Conservation (phyloP, 2,113 vertebrate species). For the Scophthalmus maximus region DNA sequence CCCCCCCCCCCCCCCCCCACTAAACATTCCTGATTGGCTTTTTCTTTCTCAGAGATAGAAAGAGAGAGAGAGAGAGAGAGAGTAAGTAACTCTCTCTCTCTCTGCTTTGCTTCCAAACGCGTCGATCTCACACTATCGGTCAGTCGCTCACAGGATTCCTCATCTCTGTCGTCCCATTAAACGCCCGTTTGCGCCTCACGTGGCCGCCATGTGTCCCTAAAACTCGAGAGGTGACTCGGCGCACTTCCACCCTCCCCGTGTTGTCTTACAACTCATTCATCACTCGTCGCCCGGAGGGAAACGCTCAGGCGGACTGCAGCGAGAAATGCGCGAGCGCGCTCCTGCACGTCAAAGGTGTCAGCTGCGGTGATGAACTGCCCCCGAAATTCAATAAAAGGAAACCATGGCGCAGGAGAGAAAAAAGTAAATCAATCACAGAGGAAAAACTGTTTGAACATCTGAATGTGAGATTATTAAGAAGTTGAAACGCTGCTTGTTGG, state of each 20-base stretch:
- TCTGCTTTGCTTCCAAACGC: neutral
- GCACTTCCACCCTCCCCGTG: neutral
- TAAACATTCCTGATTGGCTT: slow-evolving; percentile 44
- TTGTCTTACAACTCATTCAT: neutral
- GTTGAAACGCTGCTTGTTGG: too few species aligned
- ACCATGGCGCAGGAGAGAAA: neutral
- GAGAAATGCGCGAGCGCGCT: neutral
- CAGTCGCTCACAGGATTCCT: neutral
- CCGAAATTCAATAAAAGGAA: neutral
- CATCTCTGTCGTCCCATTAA: too few species aligned
- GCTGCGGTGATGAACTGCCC: too few species aligned
- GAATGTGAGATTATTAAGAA: too few species aligned
- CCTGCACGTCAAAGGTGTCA: neutral
- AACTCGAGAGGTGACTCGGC: neutral
- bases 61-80: slow-evolving; percentile 7
- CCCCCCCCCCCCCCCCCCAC: slow-evolving; percentile 24
- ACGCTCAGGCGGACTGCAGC: neutral
- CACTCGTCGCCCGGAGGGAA: neutral
- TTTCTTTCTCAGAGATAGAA: slow-evolving; percentile 15
- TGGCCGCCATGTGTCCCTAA: too few species aligned
- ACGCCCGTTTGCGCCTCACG: too few species aligned
- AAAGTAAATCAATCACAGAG: neutral
- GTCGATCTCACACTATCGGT: too few species aligned
- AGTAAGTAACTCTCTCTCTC: slow-evolving; percentile 4
- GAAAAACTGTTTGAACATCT: too few species aligned